These are phyloP conservation scores for Dolichomitus sp. DNA, from an alignment of 2,888 invertebrate genomes.

Conservation along the genomic window DNA sequence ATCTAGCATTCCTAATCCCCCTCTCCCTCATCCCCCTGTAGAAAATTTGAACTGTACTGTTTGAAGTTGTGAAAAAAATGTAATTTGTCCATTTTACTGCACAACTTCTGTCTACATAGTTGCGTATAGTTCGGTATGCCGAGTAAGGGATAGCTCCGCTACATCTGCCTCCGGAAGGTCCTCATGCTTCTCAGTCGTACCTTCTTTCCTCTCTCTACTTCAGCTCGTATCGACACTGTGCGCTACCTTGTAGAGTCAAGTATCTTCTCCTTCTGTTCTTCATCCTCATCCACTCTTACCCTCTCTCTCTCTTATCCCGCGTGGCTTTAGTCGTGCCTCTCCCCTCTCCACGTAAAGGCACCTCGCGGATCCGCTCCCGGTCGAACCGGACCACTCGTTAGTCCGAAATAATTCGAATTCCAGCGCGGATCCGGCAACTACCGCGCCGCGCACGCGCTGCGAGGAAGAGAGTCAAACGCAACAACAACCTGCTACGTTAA, in stretches of 20 bases:
- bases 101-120: too few relatives aligned
- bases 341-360: slow-evolving; percentile 44
- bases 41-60: too few relatives aligned
- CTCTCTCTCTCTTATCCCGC: not conserved
- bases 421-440: slow-evolving; percentile 56
- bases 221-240: not conserved
- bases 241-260: slow-evolving; percentile 4
- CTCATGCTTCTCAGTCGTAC: not conserved
- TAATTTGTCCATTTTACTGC: too few relatives aligned
- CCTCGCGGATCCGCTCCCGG: slow-evolving; percentile 61
- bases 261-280: not conserved
- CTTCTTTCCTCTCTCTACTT: not conserved
- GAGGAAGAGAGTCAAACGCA: slow-evolving; percentile 2
- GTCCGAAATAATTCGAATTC: slow-evolving; percentile 71
- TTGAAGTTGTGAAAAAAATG: too few relatives aligned
- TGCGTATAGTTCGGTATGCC: too few relatives aligned
- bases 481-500: slow-evolving; percentile 59
- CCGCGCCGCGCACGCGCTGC: not conserved
- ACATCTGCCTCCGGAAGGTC: slow-evolving; percentile 56
- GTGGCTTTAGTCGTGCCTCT: not conserved
- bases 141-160: slow-evolving; percentile 44
- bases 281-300: not conserved
- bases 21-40: too few relatives aligned
- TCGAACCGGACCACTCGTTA: slow-evolving; percentile 68
- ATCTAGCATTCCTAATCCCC: too few relatives aligned